phyloP scores from a whole-genome alignment of 2,113 vertebrate genomes.

The Sardina pilchardus region DNA sequence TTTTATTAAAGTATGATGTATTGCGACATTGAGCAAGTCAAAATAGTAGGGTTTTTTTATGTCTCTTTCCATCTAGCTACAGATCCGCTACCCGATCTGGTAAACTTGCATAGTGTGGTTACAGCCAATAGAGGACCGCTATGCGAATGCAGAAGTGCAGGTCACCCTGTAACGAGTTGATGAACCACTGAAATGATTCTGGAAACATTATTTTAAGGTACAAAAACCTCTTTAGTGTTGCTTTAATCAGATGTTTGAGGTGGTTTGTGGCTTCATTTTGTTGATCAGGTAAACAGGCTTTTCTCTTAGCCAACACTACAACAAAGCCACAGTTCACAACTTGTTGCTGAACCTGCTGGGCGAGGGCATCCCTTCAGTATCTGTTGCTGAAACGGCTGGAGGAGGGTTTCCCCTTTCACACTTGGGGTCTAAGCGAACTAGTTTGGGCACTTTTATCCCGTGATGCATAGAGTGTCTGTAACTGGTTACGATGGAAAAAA shows the following conservation, averaged over 20 bases:
- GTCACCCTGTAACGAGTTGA: too few species aligned
- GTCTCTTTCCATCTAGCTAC: too few species aligned
- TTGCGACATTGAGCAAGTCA: too few species aligned
- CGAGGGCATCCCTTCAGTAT: background rate
- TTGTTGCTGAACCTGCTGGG: background rate
- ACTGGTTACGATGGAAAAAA: background rate
- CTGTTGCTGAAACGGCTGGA: background rate
- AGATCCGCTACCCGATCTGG: too few species aligned
- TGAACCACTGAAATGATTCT: too few species aligned
- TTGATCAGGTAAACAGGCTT: background rate
- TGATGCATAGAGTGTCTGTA: background rate
- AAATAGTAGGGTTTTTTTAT: too few species aligned
- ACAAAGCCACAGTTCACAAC: background rate
- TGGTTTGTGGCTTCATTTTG: background rate
- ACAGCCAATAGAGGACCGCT: too few species aligned
- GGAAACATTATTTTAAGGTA: too few species aligned
- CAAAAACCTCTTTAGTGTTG: too few species aligned
- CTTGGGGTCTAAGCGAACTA: background rate
- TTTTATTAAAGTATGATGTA: too few species aligned
- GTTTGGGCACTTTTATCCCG: background rate
- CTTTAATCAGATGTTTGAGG: background rate
- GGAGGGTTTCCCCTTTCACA: background rate
- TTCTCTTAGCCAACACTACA: background rate
- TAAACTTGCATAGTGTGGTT: too few species aligned
- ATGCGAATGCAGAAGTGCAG: too few species aligned